These are phyloP conservation scores for Bombus fervidus DNA, from an alignment of 1,140 invertebrate genomes.

Conservation along the genomic window DNA sequence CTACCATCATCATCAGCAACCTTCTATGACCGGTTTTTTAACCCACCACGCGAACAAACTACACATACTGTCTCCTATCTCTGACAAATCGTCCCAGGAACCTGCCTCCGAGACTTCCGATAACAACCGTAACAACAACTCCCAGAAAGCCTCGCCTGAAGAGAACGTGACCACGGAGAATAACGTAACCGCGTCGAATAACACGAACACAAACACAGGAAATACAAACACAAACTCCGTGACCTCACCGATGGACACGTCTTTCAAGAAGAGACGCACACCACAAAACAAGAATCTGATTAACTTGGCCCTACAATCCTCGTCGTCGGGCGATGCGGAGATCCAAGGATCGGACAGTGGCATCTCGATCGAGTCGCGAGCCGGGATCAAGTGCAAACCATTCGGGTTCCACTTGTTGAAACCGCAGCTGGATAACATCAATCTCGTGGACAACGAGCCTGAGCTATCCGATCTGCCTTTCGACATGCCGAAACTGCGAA, in stretches of 20 bases:
- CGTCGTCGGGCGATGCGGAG: slow-evolving; percentile 86
- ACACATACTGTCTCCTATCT: slow-evolving; percentile 93
- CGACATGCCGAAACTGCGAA: slow-evolving; percentile 93
- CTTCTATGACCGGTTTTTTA: slow-evolving; percentile 85
- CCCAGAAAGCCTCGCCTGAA: slow-evolving; percentile 87
- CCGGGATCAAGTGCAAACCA: slow-evolving; percentile 86
- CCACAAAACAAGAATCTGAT: slow-evolving; percentile 90
- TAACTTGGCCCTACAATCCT: slow-evolving; percentile 86
- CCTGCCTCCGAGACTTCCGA: slow-evolving; percentile 90
- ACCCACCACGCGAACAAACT: slow-evolving; percentile 88
- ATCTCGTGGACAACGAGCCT: slow-evolving; percentile 80
- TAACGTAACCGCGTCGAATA: slow-evolving; percentile 80
- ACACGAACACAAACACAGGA: slow-evolving; percentile 41
- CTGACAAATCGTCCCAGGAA: slow-evolving; percentile 94
- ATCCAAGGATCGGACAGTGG: slow-evolving; percentile 93
- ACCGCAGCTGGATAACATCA: slow-evolving; percentile 80
- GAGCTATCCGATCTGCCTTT: slow-evolving; percentile 91
- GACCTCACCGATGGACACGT: slow-evolving; percentile 78
- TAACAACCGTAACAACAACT: slow-evolving; percentile 90
- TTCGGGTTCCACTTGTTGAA: slow-evolving; percentile 84
- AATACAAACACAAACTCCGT: slow-evolving; percentile 81
- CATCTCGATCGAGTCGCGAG: slow-evolving; percentile 91
- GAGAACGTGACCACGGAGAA: slow-evolving; percentile 83
- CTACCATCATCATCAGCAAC: slow-evolving; percentile 79
- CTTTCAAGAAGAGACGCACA: slow-evolving; percentile 84